Evolutionary conservation across 2,888 invertebrate genomes (phyloP).

Genomic region (Agonopterix arenella): DNA sequence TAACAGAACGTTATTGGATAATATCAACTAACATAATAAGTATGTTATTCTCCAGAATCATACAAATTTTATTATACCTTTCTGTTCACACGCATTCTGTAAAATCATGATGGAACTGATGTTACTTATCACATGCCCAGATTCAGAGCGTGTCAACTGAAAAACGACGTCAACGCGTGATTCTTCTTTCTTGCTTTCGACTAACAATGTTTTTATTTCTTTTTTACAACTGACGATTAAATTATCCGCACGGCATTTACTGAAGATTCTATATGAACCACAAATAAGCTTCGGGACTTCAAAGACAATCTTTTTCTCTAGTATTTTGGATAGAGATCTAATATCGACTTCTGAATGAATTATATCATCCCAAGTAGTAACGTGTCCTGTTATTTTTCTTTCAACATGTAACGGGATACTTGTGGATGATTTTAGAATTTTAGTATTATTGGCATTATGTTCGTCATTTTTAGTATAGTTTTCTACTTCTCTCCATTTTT

Average conservation of each 20-base stretch:
- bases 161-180: slow-evolving; percentile 49
- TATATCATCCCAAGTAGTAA: slow-evolving; percentile 47
- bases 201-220: slow-evolving; percentile 12
- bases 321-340: slow-evolving; percentile 50
- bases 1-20: too few relatives aligned
- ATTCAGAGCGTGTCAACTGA: slow-evolving; percentile 40
- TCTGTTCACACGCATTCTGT: background rate
- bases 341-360: slow-evolving; percentile 61
- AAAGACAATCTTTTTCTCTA: slow-evolving; percentile 55
- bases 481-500: slow-evolving; percentile 54
- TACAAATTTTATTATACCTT: background rate
- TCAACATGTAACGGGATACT: slow-evolving; percentile 51
- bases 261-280: slow-evolving; percentile 46
- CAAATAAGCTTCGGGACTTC: slow-evolving; percentile 54
- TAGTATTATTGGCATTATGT: slow-evolving; percentile 17
- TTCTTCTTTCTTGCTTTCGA: slow-evolving; percentile 17
- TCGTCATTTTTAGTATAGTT: slow-evolving; percentile 14
- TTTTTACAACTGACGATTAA: slow-evolving; percentile 48
- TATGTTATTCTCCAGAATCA: background rate
- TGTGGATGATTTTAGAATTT: slow-evolving; percentile 42
- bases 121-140: slow-evolving; percentile 44
- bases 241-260: slow-evolving; percentile 41
- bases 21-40: too few relatives aligned
- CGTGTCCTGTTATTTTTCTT: slow-evolving; percentile 27
- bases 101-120: slow-evolving; percentile 53